phyloP scores from a whole-genome alignment of 2,888 invertebrate species.

The Nemurella pictetii region DNA sequence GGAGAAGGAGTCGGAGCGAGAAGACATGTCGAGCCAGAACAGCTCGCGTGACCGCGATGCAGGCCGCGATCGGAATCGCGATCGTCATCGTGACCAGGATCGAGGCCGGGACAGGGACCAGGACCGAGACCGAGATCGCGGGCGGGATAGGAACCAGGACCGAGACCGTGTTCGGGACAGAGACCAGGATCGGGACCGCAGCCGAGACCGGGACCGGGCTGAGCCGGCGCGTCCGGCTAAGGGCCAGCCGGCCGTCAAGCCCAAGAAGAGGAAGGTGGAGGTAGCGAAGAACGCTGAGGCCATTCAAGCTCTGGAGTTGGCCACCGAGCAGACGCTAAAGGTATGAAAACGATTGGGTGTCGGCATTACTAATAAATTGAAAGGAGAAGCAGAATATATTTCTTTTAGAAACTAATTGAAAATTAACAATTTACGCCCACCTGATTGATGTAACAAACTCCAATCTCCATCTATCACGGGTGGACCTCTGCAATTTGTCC shows the following conservation, averaged over 20 bases:
- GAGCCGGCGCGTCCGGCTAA: background rate
- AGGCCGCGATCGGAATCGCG: background rate
- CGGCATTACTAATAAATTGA: too few species aligned
- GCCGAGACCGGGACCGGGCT: background rate
- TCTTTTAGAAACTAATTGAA: too few species aligned
- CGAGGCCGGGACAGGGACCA: background rate
- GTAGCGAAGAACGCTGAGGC: conserved; percentile 63
- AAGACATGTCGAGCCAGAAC: background rate
- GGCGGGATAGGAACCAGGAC: background rate
- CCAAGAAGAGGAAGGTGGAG: conserved; percentile 50
- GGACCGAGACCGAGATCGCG: background rate
- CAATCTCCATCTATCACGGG: too few species aligned
- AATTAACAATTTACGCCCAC: too few species aligned
- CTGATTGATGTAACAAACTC: too few species aligned
- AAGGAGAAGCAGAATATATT: too few species aligned
- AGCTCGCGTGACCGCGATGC: background rate
- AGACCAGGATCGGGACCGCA: background rate
- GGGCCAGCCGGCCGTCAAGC: conserved; percentile 29
- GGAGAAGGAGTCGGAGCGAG: background rate
- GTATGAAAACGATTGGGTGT: conserved; percentile 40
- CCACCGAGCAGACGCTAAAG: conserved; percentile 73
- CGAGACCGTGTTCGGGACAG: too few species aligned
- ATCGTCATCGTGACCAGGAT: too few species aligned
- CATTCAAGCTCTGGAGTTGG: conserved; percentile 69
- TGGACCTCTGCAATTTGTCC: too few species aligned